These are phyloP conservation scores for Cistogaster globosa DNA, from an alignment of 2,888 invertebrate species.

Conservation along the genomic window DNA sequence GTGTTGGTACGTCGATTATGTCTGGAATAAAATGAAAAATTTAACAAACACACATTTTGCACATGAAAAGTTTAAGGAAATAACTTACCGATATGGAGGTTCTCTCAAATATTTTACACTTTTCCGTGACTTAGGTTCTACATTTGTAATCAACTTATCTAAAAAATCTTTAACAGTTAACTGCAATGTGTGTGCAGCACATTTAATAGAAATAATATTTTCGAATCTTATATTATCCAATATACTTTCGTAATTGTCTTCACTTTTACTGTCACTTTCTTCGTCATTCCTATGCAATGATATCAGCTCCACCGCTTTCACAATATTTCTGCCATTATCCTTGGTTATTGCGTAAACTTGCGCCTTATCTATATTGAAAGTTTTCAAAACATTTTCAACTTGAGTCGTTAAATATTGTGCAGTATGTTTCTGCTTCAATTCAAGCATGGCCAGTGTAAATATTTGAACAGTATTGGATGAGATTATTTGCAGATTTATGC, in stretches of 20 bases:
- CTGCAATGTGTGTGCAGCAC: conserved; percentile 17
- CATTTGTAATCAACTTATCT: conserved; percentile 13
- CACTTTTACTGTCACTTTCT: conserved; percentile 24
- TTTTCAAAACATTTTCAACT: too few species aligned
- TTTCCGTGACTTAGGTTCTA: conserved; percentile 22
- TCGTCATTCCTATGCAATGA: conserved; percentile 24
- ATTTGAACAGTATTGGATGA: conserved; percentile 19
- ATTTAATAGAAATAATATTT: conserved; percentile 22
- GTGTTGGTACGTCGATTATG: too few species aligned
- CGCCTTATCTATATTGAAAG: conserved; percentile 23
- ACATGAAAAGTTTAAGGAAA: too few species aligned
- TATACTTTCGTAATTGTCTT: conserved; percentile 23
- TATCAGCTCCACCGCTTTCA: conserved; percentile 19
- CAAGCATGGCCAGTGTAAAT: conserved; percentile 26
- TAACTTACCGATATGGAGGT: too few species aligned
- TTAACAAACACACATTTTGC: too few species aligned
- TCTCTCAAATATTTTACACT: too few species aligned
- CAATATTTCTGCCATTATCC: conserved; percentile 25
- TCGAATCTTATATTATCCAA: conserved; percentile 18
- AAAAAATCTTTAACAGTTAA: conserved; percentile 20
- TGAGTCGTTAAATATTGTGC: too few species aligned
- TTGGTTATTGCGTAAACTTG: conserved; percentile 23
- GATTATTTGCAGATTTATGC: conserved; percentile 28
- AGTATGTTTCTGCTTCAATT: conserved; percentile 26
- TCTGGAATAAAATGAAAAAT: too few species aligned